Conservation (phyloP, 2,113 vertebrate genomes). For the Onychostoma macrolepis region DNA sequence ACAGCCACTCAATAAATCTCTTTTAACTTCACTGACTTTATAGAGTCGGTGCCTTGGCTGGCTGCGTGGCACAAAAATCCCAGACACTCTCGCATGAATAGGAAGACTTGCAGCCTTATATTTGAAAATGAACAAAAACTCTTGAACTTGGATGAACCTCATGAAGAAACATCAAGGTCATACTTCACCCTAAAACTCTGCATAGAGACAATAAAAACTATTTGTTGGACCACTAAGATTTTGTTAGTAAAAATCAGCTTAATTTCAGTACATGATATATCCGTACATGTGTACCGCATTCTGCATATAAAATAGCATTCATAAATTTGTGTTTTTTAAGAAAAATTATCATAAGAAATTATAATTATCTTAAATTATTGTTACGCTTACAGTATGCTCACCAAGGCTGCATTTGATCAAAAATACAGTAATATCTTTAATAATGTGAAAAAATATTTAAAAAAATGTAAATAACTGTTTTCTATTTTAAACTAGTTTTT, state of each 20-base stretch:
- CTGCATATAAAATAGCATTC: neutral
- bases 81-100: neutral
- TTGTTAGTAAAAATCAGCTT: neutral
- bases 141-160: neutral
- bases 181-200: neutral
- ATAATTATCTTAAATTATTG: no score
- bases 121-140: neutral
- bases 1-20: conserved; percentile 44
- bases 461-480: no score
- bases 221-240: neutral
- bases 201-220: neutral
- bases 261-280: neutral
- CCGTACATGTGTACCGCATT: neutral
- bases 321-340: neutral
- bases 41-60: neutral
- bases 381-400: no score
- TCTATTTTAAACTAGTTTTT: no score
- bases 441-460: no score
- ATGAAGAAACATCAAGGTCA: conserved; percentile 7
- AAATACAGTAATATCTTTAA: no score
- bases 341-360: neutral
- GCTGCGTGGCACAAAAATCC: neutral
- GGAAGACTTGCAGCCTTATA: neutral
- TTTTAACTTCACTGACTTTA: conserved; percentile 19
- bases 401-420: no score